Percentiles rank a stretch among this genome's conserved stretches.
Evolutionary conservation across 2,113 vertebrate species (phyloP).

Genomic region (Tragulus kanchil): DNA sequence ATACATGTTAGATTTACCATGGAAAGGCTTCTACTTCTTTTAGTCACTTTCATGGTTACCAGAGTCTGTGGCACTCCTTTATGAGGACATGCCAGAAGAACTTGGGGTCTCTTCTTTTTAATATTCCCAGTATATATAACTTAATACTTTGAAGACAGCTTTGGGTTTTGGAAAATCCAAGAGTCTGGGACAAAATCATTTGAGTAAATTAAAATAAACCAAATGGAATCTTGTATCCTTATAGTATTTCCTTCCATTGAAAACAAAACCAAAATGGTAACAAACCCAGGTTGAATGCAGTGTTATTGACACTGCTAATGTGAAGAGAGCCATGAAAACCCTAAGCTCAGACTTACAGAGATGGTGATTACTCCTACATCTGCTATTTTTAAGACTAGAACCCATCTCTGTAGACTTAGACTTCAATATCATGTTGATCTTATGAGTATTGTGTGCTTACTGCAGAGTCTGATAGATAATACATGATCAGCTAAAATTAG

Average conservation of each 20-base stretch:
- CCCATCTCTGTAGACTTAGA: neutral
- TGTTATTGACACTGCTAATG: neutral
- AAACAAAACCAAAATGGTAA: neutral
- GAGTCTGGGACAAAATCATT: neutral
- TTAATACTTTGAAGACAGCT: neutral
- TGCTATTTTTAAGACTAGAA: slow-evolving; percentile 5
- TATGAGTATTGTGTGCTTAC: neutral
- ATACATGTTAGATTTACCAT: neutral
- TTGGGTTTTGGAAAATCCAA: slow-evolving; percentile 34
- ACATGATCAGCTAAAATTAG: slow-evolving; percentile 34
- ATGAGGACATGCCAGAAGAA: neutral
- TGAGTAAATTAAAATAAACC: neutral
- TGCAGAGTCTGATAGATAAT: neutral
- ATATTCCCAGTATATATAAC: neutral
- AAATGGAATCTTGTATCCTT: neutral
- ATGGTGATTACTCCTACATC: neutral
- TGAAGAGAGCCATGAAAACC: neutral
- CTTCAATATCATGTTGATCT: neutral
- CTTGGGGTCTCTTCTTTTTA: neutral
- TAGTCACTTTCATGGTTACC: neutral
- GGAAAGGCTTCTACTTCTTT: neutral
- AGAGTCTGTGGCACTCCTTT: neutral
- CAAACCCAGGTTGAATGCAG: neutral
- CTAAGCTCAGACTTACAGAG: neutral
- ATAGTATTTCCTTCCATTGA: neutral